Evolutionary conservation across 2,113 vertebrate genomes (phyloP), one percentile per base, ranked within the genome.

Genomic region (Misgurnus anguillicaudatus): DNA sequence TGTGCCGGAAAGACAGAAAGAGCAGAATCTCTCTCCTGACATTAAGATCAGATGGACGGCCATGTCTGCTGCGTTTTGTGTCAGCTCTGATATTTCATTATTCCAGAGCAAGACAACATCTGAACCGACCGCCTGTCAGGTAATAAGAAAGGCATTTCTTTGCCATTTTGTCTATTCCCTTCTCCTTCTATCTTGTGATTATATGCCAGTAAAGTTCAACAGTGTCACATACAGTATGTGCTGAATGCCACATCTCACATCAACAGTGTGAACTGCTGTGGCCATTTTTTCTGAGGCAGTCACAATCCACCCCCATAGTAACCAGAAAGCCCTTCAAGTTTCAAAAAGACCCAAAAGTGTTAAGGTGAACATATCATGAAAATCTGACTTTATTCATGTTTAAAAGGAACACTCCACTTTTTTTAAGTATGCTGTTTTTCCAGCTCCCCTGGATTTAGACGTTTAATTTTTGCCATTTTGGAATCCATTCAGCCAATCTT

Each of bases 191-290:
- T 80, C 55, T 81, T 79, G 63, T 80, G 64, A 11, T 78, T 67
- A 91, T 90, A 92, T 88, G 90, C 86, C 91, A 90, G 77, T 84
- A 82, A 89, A 84, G 84, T 86, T 85, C 84, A 86, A 81, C 19
- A 71, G 84, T 88, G 87, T 90, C 86, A 86, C 83, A 81, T 39
- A 64, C 75, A 75, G 82, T 31, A 31, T 31, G 24, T 85, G 84
- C 85, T 75, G 88, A 91, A 92, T 89, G 89, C 81, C 87, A 89
- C 77, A 87, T 86, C 84, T 77, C 80, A 51, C 48, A 16, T 55
- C 51, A 57, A 57, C n/a, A 57, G 8, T 9, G 53, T n/a, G 9
- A 57, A 57, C 53, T 19, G n/a, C 6, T 57, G 53, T 6, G 53
- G 2, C 53, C 17, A 19, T 57, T 57, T n/a, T 14, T n/a, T 55